Percentiles rank a stretch among this genome's conserved stretches.
phyloP scores from a whole-genome alignment of 2,888 invertebrate species.

The Nycteola revayana region DNA sequence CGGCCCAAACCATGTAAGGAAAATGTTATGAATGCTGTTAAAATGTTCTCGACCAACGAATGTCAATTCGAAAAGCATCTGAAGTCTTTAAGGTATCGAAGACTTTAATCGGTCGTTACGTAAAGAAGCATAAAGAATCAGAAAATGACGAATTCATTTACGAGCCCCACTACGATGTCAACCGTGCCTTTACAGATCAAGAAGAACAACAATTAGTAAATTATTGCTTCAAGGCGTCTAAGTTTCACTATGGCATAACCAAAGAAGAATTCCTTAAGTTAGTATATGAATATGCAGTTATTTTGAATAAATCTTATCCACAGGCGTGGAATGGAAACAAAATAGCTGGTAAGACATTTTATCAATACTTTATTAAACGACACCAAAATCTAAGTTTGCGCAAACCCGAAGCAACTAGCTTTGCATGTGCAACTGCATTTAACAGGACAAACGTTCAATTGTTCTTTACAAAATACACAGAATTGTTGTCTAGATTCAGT shows the following conservation, averaged over 20 bases:
- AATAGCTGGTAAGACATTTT: conserved; percentile 10
- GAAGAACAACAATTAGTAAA: conserved; percentile 1
- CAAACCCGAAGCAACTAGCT: background rate
- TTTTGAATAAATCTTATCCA: conserved; percentile 4
- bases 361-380: conserved; percentile 8
- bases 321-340: conserved; percentile 5
- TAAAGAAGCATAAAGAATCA: conserved; percentile 2
- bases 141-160: no score
- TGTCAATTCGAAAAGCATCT: conserved; percentile 2
- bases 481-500: background rate
- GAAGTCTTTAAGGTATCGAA: conserved; percentile 6
- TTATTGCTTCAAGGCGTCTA: conserved; percentile 10
- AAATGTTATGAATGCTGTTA: conserved; percentile 7
- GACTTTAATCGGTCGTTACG: conserved; percentile 12
- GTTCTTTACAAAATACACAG: background rate
- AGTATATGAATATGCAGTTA: conserved; percentile 8
- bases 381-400: background rate
- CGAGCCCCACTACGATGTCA: no score
- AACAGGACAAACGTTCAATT: conserved; percentile 2
- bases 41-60: conserved; percentile 1
- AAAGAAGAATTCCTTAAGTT: conserved; percentile 8
- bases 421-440: background rate
- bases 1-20: conserved; percentile 2
- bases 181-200: background rate
- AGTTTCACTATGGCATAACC: conserved; percentile 7